Percentiles rank a stretch among this genome's conserved stretches.
Evolutionary conservation across 2,113 vertebrate genomes (phyloP).

Genomic region (Ciconia stormi): DNA sequence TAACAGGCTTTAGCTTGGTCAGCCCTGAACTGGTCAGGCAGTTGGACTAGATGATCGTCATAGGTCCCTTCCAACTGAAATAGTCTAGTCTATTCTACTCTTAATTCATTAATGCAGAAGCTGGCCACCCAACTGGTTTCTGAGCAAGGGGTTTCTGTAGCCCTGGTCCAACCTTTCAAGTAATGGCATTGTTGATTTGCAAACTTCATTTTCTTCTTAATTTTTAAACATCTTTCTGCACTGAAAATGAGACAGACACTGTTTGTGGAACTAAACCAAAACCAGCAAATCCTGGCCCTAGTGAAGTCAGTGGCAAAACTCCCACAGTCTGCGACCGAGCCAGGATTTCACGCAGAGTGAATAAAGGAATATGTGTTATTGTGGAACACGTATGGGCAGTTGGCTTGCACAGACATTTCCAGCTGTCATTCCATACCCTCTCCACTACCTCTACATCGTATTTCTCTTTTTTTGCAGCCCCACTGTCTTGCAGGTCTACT

Average conservation of each 20-base stretch:
- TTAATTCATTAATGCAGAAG: neutral
- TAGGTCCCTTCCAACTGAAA: neutral
- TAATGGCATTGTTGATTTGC: neutral
- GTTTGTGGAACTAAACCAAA: neutral
- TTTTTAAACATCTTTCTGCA: neutral
- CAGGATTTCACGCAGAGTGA: neutral
- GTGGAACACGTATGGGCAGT: neutral
- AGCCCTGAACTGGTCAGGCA: neutral
- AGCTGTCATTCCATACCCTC: neutral
- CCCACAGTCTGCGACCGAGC: neutral
- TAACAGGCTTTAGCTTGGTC: neutral
- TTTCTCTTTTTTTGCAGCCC: neutral
- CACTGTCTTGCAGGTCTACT: neutral
- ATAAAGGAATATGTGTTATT: neutral
- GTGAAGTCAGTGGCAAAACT: neutral
- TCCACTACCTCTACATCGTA: neutral
- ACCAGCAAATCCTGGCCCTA: neutral
- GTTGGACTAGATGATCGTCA: neutral
- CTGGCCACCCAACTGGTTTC: neutral
- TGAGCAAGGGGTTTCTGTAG: neutral
- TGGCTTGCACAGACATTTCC: neutral
- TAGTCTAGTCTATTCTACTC: neutral
- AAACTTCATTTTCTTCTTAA: neutral
- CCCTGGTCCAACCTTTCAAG: neutral
- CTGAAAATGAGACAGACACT: neutral